A percentile compares a stretch with the other conserved stretches of the same genome.
Conservation (phyloP, 2,888 invertebrate genomes). For the Branchellion lobata region DNA sequence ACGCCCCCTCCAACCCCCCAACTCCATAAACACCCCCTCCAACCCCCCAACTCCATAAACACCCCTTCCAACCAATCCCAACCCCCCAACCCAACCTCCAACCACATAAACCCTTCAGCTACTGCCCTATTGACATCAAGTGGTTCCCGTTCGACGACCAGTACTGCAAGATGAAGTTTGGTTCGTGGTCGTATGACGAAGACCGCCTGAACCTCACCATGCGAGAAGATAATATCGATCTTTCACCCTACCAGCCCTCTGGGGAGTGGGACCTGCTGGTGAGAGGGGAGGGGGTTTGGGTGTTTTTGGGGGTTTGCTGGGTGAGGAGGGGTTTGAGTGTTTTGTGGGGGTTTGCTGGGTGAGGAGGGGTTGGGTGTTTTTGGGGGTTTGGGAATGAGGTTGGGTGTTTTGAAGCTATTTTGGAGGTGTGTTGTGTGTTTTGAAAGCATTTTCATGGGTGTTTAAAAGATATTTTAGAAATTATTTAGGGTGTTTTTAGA, state of each 20-base stretch:
- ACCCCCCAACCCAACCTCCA: no score
- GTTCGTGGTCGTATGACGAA: conserved; percentile 54
- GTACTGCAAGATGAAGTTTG: conserved; percentile 53
- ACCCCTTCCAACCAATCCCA: no score
- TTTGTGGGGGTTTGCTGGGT: background rate
- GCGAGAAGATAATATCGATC: conserved; percentile 49
- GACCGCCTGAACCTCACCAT: conserved; percentile 52
- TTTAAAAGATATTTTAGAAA: background rate
- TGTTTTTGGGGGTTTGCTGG: no score
- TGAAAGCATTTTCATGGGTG: background rate
- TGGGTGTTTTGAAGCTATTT: background rate
- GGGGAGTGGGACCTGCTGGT: conserved; percentile 53
- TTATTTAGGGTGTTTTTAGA: no score
- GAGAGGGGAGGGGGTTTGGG: conserved; percentile 33
- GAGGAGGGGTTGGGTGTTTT: background rate
- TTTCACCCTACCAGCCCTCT: conserved; percentile 51
- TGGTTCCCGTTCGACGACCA: conserved; percentile 54
- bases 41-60: background rate
- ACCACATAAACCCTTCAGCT: no score
- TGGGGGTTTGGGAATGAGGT: background rate
- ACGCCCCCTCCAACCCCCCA: background rate
- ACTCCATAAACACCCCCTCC: background rate
- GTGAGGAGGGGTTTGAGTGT: no score
- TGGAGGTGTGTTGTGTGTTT: background rate
- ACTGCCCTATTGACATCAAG: conserved; percentile 53